Evolutionary conservation across 1,140 invertebrate genomes (phyloP), one percentile per base, ranked within the genome.

Genomic region (Meloidogyne hapla): DNA sequence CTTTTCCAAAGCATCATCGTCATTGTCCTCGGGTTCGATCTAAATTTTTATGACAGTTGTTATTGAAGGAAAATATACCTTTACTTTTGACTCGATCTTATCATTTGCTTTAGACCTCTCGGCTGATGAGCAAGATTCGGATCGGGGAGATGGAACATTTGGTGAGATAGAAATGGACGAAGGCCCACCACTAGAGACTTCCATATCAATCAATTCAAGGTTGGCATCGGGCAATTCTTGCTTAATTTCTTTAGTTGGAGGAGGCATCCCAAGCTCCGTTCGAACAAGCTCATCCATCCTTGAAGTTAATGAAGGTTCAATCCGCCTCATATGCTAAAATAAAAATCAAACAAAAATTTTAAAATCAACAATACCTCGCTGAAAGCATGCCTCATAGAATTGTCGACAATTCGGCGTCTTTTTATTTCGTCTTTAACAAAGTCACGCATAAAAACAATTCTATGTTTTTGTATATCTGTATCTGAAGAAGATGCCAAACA

Each of bases 221-320:
- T 70, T 45, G n/a, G 40, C 25, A 12, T 56, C 48, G 1, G 48
- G 48, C 4, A 56, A 56, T 56, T 56, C 48, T n/a, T 56, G 48
- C 8, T 56, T 56, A 56, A 70, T 6, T 4, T 26, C 21, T 10
- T 38, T 56, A 28, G 40, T n/a, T 5, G 13, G n/a, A 33, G 26
- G 26, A 42, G 40, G 40, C 40, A 70, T 70, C 3, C 40, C 69
- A 1, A 45, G 3, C 26, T 70, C 40, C 4, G 38, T 38, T 26
- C 69, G 69, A 6, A 70, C 69, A 21, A 70, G 63, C 21, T 70
- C 69, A 6, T 70, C 69, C 15, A 70, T 45, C 63, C 56, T 70
- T 70, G 40, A 26, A 42, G 3, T 18, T 12, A 70, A 48, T 15
- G 5, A 4, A 10, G 40, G 25, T 8, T 70, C 69, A 42, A 70